These are phyloP conservation scores for Lipophrys pholis DNA, from an alignment of 2,113 vertebrate genomes.

Conservation along the genomic window DNA sequence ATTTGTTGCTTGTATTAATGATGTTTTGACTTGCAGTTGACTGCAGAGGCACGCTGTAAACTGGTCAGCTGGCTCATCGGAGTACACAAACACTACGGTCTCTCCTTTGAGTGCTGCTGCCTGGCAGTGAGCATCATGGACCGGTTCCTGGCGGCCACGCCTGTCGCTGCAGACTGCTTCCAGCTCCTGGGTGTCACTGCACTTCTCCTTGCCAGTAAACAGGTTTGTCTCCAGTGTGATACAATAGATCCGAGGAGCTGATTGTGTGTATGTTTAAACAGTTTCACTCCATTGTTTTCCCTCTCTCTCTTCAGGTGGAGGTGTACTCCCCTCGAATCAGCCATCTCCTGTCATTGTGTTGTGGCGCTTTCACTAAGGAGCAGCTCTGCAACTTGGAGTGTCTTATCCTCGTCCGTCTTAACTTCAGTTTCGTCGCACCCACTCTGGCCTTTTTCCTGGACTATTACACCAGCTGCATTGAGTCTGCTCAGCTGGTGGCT, in stretches of 20 bases:
- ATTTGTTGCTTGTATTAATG: background rate
- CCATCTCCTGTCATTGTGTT: conserved; percentile 90
- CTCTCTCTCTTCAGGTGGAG: conserved; percentile 85
- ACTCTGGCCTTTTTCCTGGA: conserved; percentile 93
- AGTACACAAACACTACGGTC: conserved; percentile 86
- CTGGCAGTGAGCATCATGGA: conserved; percentile 92
- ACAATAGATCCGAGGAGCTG: background rate
- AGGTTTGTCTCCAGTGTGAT: conserved; percentile 78
- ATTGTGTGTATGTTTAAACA: background rate
- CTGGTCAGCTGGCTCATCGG: conserved; percentile 95
- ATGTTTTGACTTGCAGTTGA: conserved; percentile 82
- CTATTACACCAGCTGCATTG: conserved; percentile 83
- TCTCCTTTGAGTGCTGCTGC: conserved; percentile 93
- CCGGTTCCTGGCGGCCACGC: conserved; percentile 90
- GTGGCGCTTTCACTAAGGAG: conserved; percentile 87
- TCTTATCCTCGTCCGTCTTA: conserved; percentile 88
- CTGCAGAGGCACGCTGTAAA: conserved; percentile 89
- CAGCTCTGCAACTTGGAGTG: conserved; percentile 95
- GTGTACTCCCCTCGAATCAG: conserved; percentile 88
- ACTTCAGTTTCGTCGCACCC: conserved; percentile 88
- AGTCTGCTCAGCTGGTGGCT: conserved; percentile 44
- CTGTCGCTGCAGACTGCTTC: conserved; percentile 93
- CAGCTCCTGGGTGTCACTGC: conserved; percentile 93
- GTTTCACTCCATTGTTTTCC: background rate
- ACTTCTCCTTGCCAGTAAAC: conserved; percentile 92